Base-by-base conservation (phyloP, 2,888 invertebrate species). In the Ametastegia equiseti region DNA sequence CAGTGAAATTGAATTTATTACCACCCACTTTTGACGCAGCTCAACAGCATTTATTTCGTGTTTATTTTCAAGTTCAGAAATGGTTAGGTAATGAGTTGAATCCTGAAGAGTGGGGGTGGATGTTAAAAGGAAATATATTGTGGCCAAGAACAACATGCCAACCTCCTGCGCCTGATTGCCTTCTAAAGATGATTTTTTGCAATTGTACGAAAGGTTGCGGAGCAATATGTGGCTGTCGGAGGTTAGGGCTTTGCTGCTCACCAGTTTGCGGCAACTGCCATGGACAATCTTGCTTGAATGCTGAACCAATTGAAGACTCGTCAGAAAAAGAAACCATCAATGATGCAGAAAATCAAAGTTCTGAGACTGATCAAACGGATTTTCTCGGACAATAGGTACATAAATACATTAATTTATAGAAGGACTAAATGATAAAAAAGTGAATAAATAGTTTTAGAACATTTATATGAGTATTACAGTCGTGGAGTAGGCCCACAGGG, bases 31-130 rank as follows among this genome's bases (percentile, higher is more conserved):
- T 42, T 9, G 42, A 9, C 42, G 42, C 42, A 82, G 87, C 87
- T 85, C 87, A 85, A 83, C 89, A 89, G 87, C 88, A 89, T 81
- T 82, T 87, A 77, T 87, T 88, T 57, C 86, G 86, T 81, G 87
- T 88, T 23, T 85, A 85, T 65, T 84, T 83, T 78, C 85, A 87
- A 82, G 81, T 86, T 81, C 86, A 88, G 83, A 87, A 79, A 60
- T 86, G 83, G 85, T 82, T 84, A 86, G 84, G 87, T 54, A 65
- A 67, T 7, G 50, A 78, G 3, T 19, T 19, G 9, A 5, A 65
- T 36, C 7, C 65, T 36, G 27, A 65, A 36, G 50, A 50, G 13
- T 50, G 50, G 6, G 50, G 50, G 15, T 50, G 50, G 50, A 50
- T n/a, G 19, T 50, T 50, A n/a, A 50, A 50, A 50, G 15, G 19